Evolutionary conservation across 2,113 vertebrate genomes (phyloP), one percentile per base, ranked within the genome.

Genomic region (Tetrao urogallus): DNA sequence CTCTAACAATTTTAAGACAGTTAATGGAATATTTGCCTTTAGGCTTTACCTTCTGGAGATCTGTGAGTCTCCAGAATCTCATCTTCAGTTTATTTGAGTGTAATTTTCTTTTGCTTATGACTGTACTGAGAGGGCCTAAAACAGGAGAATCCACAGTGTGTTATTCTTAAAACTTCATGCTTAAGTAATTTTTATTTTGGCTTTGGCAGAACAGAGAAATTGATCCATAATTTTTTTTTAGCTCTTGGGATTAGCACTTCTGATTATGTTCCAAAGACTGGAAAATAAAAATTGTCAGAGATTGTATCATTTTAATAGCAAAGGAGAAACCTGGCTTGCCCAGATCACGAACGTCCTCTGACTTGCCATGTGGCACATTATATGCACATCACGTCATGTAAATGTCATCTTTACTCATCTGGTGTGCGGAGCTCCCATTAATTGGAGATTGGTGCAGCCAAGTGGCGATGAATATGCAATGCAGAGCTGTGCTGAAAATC

Each of bases 391-490:
- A 95, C 18, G 1, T 94, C 84, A 82, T 54, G 71, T 81, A 91
- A 93, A 84, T 92, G 78, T 87, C 19, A 1, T 92, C 81, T 93
- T 91, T n/a, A 24, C 50, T 95, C 82, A 85, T 91, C 75, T 94
- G 79, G 25, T 89, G 54, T 74, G 87, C 71, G 89, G 95, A 94
- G 87, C 88, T 95, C 84, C 91, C 89, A 95, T 80, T 93, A 95
- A 70, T 19, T 74, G 80, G 76, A 88, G 70, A 78, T 36, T 1
- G 0, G 1, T 85, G 78, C 63, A 91, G 92, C 92, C 91, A 95
- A 96, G 71, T 82, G 87, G 56, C 89, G 79, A 93, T 89, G 84
- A 92, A 91, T 96, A 96, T 85, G 89, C 67, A 89, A 80, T 71
- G 61, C 3, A 11, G 45, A 80, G 47, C 36, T 74, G 60, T 0